Evolutionary conservation across 2,888 invertebrate species (phyloP).

Genomic region (Sussaba pulchella): DNA sequence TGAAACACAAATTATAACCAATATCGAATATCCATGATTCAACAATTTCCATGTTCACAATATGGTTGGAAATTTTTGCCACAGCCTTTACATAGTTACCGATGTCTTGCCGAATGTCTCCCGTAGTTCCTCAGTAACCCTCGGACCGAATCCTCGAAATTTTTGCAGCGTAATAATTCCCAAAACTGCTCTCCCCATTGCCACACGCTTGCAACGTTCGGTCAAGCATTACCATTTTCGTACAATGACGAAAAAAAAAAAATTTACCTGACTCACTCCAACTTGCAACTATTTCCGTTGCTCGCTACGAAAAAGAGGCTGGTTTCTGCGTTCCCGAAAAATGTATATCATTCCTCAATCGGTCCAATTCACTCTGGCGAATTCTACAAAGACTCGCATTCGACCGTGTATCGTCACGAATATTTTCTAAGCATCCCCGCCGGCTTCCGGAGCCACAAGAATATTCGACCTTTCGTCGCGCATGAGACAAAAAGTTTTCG

Average conservation of each 20-base stretch:
- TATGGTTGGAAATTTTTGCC: slow-evolving; percentile 21
- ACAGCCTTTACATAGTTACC: slow-evolving; percentile 14
- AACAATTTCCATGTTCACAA: slow-evolving; percentile 15
- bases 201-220: slow-evolving; percentile 68
- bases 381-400: slow-evolving; percentile 40
- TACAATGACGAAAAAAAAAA: slow-evolving; percentile 77
- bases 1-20: background rate
- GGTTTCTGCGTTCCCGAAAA: slow-evolving; percentile 60
- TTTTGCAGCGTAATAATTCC: slow-evolving; percentile 81
- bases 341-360: slow-evolving; percentile 58
- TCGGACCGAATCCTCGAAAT: slow-evolving; percentile 68
- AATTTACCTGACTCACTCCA: slow-evolving; percentile 80
- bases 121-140: slow-evolving; percentile 56
- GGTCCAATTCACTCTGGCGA: slow-evolving; percentile 42
- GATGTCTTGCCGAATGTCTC: slow-evolving; percentile 38
- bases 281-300: slow-evolving; percentile 80
- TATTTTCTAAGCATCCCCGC: slow-evolving; percentile 11
- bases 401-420: slow-evolving; percentile 35
- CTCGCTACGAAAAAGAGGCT: slow-evolving; percentile 45
- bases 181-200: slow-evolving; percentile 73
- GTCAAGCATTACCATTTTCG: slow-evolving; percentile 75
- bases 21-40: background rate
- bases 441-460: background rate
- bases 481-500: background rate
- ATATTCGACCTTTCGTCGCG: slow-evolving; percentile 10